Percentiles rank a stretch among this genome's conserved stretches.
Conservation (phyloP, 2,888 invertebrate genomes). For the Serrognathus titanus region DNA sequence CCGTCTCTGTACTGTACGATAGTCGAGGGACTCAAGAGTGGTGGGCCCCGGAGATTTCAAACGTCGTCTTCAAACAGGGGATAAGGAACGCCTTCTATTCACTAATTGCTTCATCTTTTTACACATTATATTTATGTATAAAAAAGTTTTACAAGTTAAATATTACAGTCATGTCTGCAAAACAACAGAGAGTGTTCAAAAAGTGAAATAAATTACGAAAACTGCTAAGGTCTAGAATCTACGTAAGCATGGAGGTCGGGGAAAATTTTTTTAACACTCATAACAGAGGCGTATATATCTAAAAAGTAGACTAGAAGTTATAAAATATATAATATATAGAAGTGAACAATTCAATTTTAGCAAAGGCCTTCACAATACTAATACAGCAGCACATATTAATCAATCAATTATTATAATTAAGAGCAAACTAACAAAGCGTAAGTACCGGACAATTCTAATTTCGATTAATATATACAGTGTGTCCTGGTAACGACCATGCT, state of each 20-base stretch:
- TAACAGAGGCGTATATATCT: background rate
- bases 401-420: background rate
- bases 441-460: too few relatives aligned
- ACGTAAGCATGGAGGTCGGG: background rate
- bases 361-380: too few relatives aligned
- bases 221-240: slow-evolving; percentile 15
- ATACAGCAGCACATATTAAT: background rate
- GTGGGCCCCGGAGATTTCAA: slow-evolving; percentile 26
- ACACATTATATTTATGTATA: slow-evolving; percentile 48
- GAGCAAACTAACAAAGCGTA: too few relatives aligned
- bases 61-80: background rate
- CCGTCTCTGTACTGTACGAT: slow-evolving; percentile 1
- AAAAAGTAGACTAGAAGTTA: slow-evolving; percentile 14
- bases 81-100: slow-evolving; percentile 22
- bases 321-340: slow-evolving; percentile 3
- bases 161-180: slow-evolving; percentile 41
- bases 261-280: background rate
- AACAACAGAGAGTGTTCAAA: slow-evolving; percentile 27
- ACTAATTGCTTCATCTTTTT: slow-evolving; percentile 36
- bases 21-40: background rate
- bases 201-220: slow-evolving; percentile 32
- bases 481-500: too few relatives aligned
- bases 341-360: background rate
- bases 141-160: slow-evolving; percentile 44
- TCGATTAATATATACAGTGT: too few relatives aligned